Conservation (phyloP, 2,888 invertebrate genomes). For the Syrista parreyssii region DNA sequence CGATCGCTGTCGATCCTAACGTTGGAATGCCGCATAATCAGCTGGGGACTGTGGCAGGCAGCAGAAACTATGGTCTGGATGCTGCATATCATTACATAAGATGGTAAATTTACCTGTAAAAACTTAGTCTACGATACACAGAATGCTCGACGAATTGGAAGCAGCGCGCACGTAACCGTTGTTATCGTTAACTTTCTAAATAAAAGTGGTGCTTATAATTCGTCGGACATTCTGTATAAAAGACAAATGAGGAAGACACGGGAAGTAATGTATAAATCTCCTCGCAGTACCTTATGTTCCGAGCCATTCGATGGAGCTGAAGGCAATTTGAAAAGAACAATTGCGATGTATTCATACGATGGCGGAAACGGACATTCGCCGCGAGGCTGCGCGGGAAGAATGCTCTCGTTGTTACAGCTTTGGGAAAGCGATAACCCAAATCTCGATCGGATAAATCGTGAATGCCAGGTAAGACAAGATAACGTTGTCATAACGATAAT, state of each 20-base stretch:
- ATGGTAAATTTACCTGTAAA: slow-evolving; percentile 70
- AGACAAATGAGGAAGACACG: too few relatives aligned
- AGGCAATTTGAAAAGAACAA: slow-evolving; percentile 81
- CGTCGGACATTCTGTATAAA: too few relatives aligned
- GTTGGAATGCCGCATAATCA: slow-evolving; percentile 96
- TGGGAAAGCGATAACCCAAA: slow-evolving; percentile 56
- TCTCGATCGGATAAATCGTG: slow-evolving; percentile 56
- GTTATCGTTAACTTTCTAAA: too few relatives aligned
- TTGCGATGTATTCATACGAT: slow-evolving; percentile 63
- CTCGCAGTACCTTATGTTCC: slow-evolving; percentile 72
- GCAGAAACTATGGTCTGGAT: slow-evolving; percentile 84
- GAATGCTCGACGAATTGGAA: background rate
- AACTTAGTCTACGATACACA: background rate
- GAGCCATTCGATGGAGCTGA: slow-evolving; percentile 91
- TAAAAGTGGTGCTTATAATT: too few relatives aligned
- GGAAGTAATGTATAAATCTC: background rate
- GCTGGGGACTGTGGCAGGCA: slow-evolving; percentile 87
- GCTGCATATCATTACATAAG: slow-evolving; percentile 91
- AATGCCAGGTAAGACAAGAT: slow-evolving; percentile 49
- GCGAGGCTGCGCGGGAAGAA: slow-evolving; percentile 53
- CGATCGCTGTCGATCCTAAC: slow-evolving; percentile 79
- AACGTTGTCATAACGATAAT: too few relatives aligned
- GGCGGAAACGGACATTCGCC: slow-evolving; percentile 51
- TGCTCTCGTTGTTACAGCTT: slow-evolving; percentile 56
- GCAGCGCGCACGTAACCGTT: too few relatives aligned